Evolutionary conservation across 1,140 invertebrate species (phyloP).

Genomic region (Drosophila nigromelanica): DNA sequence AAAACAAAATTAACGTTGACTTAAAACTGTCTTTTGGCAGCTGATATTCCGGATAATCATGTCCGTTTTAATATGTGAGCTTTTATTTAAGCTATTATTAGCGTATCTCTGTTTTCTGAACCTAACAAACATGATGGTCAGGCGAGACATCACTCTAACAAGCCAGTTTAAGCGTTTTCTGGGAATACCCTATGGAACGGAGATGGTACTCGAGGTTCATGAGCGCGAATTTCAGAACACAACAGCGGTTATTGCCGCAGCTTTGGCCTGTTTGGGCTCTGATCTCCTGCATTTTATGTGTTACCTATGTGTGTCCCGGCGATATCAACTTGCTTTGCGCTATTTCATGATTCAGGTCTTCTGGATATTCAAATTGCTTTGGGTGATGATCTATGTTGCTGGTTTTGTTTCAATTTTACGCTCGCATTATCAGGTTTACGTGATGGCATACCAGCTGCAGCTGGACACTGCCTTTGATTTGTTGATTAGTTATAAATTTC

Average conservation of each 20-base stretch:
- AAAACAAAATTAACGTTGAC: slow-evolving; percentile 1
- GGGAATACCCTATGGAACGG: slow-evolving; percentile 3
- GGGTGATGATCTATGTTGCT: neutral
- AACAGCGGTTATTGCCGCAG: neutral
- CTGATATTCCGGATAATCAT: neutral
- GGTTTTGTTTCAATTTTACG: neutral
- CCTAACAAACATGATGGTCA: neutral
- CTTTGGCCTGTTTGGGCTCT: neutral
- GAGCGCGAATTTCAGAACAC: neutral
- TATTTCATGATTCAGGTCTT: neutral
- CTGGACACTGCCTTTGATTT: neutral
- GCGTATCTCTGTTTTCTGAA: slow-evolving; percentile 8
- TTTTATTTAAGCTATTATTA: neutral
- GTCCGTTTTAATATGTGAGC: neutral
- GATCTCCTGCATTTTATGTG: neutral
- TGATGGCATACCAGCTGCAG: neutral
- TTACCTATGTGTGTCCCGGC: neutral
- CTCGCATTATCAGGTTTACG: neutral
- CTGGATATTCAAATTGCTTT: slow-evolving; percentile 13
- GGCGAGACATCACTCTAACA: neutral
- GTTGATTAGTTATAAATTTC: neutral
- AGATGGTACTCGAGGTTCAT: neutral
- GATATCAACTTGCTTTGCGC: neutral
- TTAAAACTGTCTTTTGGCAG: neutral
- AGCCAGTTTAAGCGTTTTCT: neutral